phyloP scores from a whole-genome alignment of 37 sponge, comb jelly and placozoan genomes.

The Oscarella lobularis region DNA sequence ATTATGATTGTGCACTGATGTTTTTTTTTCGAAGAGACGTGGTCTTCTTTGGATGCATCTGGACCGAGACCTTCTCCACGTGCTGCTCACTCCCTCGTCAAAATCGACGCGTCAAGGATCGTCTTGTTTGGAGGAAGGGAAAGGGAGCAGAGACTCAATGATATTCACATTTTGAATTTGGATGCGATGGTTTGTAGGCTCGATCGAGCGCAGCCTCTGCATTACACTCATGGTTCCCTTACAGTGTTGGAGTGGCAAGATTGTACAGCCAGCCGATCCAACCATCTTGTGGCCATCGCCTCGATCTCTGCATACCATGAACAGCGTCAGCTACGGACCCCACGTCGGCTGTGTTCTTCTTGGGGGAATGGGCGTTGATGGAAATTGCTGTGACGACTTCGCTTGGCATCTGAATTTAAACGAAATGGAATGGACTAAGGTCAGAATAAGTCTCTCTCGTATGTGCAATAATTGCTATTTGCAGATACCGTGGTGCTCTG shows the following conservation, averaged over 20 bases:
- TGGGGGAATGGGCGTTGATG: neutral
- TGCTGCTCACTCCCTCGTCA: neutral
- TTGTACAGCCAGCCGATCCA: neutral
- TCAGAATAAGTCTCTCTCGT: neutral
- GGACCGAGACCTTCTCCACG: neutral
- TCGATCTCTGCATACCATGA: neutral
- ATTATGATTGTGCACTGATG: neutral
- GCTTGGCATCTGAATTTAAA: neutral
- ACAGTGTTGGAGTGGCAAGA: neutral
- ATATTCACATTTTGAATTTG: neutral
- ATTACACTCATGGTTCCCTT: too few relatives aligned
- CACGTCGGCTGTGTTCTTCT: too few relatives aligned
- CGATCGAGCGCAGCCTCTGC: neutral
- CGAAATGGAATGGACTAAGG: neutral
- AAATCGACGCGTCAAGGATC: neutral
- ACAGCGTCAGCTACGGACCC: neutral
- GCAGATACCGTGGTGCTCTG: too few relatives aligned
- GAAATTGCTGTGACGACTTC: neutral
- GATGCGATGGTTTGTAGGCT: neutral
- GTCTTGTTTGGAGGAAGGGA: neutral
- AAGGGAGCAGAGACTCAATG: neutral
- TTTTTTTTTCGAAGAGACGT: neutral
- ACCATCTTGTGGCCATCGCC: neutral
- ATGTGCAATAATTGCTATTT: too few relatives aligned
- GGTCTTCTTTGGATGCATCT: neutral